A percentile compares a stretch with the other conserved stretches of the same genome.
phyloP scores from a whole-genome alignment of 1,140 invertebrate species.

The Brachionus paranguensis region DNA sequence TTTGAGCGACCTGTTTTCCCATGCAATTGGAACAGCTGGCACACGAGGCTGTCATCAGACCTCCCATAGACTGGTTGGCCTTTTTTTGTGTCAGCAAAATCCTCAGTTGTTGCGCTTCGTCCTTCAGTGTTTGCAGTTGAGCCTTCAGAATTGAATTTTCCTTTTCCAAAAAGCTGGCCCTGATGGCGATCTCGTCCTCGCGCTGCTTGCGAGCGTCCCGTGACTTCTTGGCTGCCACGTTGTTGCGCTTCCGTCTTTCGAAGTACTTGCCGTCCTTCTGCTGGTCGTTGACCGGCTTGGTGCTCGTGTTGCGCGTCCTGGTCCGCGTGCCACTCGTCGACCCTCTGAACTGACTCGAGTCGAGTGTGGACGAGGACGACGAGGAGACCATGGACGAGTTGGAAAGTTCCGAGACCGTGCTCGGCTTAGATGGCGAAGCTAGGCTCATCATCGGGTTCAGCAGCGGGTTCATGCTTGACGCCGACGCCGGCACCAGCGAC shows the following conservation, averaged over 20 bases:
- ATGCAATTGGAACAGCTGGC: conserved; percentile 32
- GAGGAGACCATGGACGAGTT: conserved; percentile 39
- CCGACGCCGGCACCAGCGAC: not conserved
- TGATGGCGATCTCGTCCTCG: conserved; percentile 73
- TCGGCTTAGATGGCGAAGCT: not conserved
- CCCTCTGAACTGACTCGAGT: not conserved
- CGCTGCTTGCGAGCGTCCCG: conserved; percentile 73
- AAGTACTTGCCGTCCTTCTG: conserved; percentile 84
- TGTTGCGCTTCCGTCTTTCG: conserved; percentile 75
- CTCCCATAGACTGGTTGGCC: conserved; percentile 12
- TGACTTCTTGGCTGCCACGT: conserved; percentile 82
- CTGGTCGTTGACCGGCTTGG: conserved; percentile 64
- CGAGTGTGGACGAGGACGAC: conserved; percentile 15
- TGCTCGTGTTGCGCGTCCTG: not conserved
- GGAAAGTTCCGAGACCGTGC: conserved; percentile 25
- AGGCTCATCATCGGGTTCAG: not conserved
- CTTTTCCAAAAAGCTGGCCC: conserved; percentile 72
- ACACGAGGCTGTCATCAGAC: not conserved
- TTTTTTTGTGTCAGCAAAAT: conserved; percentile 31
- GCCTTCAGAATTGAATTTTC: conserved; percentile 76
- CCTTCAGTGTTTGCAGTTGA: conserved; percentile 69
- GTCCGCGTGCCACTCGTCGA: not conserved
- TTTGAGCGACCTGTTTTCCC: not conserved
- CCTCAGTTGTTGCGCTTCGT: conserved; percentile 63
- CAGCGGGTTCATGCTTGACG: not conserved